Percentiles rank a stretch among this genome's conserved stretches.
These are phyloP conservation scores for Acanthopleura granulata DNA, from an alignment of 2,888 invertebrate species.

Conservation along the genomic window DNA sequence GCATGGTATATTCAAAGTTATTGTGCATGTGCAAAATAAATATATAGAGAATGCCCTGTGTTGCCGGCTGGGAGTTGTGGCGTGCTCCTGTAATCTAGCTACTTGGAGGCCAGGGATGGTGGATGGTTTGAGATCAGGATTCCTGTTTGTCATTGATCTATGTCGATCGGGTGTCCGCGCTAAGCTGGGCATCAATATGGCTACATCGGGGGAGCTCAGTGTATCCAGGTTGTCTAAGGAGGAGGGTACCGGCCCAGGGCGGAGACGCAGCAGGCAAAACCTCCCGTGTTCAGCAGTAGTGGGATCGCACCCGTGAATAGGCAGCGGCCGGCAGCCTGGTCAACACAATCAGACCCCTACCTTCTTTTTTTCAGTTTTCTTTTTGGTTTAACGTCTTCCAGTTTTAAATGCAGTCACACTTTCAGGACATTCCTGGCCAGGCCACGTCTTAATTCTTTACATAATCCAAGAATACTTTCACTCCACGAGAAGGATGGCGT, in stretches of 20 bases:
- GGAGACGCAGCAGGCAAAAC: constrained; percentile 92
- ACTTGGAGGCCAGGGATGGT: constrained; percentile 90
- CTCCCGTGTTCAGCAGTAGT: constrained; percentile 98
- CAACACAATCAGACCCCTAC: constrained; percentile 82
- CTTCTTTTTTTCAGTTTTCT: constrained; percentile 75
- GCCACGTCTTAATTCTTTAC: no score
- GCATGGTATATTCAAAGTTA: no score
- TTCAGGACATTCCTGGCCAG: no score
- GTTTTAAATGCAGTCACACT: no score
- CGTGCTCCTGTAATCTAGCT: constrained; percentile 98
- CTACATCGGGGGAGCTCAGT: constrained; percentile 85
- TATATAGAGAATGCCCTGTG: neutral
- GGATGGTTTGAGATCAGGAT: constrained; percentile 94
- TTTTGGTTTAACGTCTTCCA: no score
- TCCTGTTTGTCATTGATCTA: constrained; percentile 77
- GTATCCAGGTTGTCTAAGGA: constrained; percentile 94
- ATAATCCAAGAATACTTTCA: no score
- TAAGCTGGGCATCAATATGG: constrained; percentile 99
- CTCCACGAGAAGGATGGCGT: no score
- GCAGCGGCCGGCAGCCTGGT: constrained; percentile 82
- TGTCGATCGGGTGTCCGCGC: constrained; percentile 90
- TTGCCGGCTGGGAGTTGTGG: constrained; percentile 87
- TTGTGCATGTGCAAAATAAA: no score
- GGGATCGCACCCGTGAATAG: constrained; percentile 98
- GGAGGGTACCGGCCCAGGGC: constrained; percentile 83